Conservation (phyloP, 2,113 vertebrate species). For the Martes martes region DNA sequence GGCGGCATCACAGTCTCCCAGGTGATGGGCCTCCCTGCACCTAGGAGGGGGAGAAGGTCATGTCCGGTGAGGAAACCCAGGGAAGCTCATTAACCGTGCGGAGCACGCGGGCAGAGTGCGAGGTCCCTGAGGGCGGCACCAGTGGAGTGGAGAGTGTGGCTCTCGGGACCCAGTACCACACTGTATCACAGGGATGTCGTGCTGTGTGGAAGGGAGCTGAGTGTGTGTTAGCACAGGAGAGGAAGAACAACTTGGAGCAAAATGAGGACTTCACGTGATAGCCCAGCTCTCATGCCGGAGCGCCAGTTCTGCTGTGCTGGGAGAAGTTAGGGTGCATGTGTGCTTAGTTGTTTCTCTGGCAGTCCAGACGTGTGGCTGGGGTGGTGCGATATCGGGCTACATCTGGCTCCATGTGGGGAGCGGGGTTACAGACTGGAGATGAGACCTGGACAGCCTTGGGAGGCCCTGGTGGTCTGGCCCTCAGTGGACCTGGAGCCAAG, state of each 20-base stretch:
- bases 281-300: not conserved
- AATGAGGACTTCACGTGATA: not conserved
- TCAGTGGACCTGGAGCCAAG: not conserved
- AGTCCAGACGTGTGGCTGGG: not conserved
- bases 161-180: not conserved
- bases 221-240: not conserved
- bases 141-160: too few relatives aligned
- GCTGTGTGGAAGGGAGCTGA: not conserved
- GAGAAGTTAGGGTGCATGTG: not conserved
- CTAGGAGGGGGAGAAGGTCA: too few relatives aligned
- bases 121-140: not conserved
- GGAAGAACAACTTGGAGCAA: not conserved
- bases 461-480: not conserved
- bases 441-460: not conserved
- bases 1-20: conserved; percentile 93
- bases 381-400: not conserved
- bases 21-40: conserved; percentile 74
- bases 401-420: not conserved
- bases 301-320: not conserved
- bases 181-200: not conserved
- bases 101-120: not conserved
- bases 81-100: not conserved
- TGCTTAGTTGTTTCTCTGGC: not conserved
- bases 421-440: not conserved
- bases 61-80: not conserved